Base-by-base conservation (phyloP, 1,140 invertebrate genomes). In the Drosophila dunni region DNA sequence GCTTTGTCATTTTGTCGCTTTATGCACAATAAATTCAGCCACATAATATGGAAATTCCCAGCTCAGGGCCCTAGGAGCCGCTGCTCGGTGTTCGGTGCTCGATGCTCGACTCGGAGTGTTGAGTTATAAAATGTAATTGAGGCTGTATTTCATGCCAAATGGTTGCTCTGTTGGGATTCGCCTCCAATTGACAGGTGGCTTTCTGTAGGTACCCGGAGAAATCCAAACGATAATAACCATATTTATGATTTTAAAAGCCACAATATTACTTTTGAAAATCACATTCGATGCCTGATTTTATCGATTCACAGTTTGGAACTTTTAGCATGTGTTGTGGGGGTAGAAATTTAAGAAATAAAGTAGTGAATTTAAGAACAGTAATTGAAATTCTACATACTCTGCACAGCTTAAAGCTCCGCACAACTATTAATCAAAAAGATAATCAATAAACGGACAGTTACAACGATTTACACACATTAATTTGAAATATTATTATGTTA, bases 111-210 rank as follows among this genome's bases (percentile, higher is more conserved):
- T 7, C 68, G 77, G 61, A 63, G 82, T 82, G 83, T 88, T 86
- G 80, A 89, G 84, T 84, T 90, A 80, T 89, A 84, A 89, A 89
- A 89, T 62, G 84, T 89, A 89, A 89, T 89, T 89, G 84, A 84
- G 85, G 81, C 84, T 89, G 84, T 89, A 84, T 88, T 90, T 89
- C 84, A 89, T 89, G 36, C 53, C 53, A 56, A 56, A 56, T 56
- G 36, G 53, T 11, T 34, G 50, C 50, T 53, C 50, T 9, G 33
- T 53, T 53, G 53, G 53, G 53, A 56, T 56, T 65, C 56, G 50
- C 42, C 29, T 42, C 24, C 34, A 48, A 74, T 20, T 61, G 56
- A 64, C 11, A 62, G 65, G 57, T 74, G 53, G 29, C 50, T 60
- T 46, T 45, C 10, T 15, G 36, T 13, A 34, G 17, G 4, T 29